Evolutionary conservation across 2,797 vertebrate genomes (phyloP), one percentile per base, ranked within the genome.

Genomic region (Nyctibius grandis): DNA sequence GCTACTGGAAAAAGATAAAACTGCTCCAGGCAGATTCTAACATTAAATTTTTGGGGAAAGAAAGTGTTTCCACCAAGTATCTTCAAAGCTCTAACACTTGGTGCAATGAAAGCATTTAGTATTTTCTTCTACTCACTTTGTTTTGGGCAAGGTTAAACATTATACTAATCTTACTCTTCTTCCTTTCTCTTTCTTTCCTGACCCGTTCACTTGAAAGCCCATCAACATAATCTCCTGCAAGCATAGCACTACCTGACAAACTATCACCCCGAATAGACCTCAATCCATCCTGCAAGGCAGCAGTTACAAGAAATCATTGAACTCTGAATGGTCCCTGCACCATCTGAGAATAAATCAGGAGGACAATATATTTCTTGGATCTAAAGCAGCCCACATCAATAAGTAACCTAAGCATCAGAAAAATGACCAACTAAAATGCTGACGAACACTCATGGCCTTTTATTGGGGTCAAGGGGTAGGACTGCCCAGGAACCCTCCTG

Each of bases 341-440:
- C 89, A 94, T 92, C 73, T 73, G 85, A 95, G 76, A 94, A 97
- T 96, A 96, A 97, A 96, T 97, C 96, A 97, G 89, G 78, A 91
- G 54, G 74, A 91, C 96, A 95, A 95, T 97, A 95, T 96, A 97
- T 96, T 96, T 96, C 94, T 96, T 82, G 93, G 93, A 96, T 76
- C 94, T 96, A 76, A 93, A 96, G 86, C 89, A 95, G 89, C 77
- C 90, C 88, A n/a, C 94, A 96, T 96, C 94, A 97, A 95, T 96
- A 96, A 95, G 94, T 95, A 96, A 96, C 96, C 93, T 45, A 95
- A 97, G 95, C 96, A 96, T 95, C 82, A 96, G 83, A 93, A 94
- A 97, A 96, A 95, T 82, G 91, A 95, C 94, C 95, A 93, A 75
- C 87, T 73, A 61, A 95, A 96, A 96, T 86, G 94, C 95, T 96